phyloP scores from a whole-genome alignment of 2,113 vertebrate genomes.

The Nymphicus hollandicus region DNA sequence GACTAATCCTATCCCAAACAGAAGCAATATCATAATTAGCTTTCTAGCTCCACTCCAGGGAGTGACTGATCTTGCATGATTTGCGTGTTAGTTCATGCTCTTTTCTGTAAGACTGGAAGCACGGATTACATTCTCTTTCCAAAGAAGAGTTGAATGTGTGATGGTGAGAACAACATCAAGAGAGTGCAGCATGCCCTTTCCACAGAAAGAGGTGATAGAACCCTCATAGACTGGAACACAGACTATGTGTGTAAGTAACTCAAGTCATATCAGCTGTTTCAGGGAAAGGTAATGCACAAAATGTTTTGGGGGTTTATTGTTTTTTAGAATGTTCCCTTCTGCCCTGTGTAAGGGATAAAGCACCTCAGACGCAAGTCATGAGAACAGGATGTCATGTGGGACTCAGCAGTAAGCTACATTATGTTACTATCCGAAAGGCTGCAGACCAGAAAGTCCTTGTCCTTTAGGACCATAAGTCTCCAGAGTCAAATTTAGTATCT shows the following conservation, averaged over 20 bases:
- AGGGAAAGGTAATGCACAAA: neutral
- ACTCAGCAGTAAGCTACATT: neutral
- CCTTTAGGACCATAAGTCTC: neutral
- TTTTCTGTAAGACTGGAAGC: neutral
- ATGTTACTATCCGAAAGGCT: neutral
- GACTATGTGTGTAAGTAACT: neutral
- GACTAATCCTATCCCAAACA: neutral
- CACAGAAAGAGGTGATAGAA: neutral
- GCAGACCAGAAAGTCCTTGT: neutral
- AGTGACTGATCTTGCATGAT: neutral
- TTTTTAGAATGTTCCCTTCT: neutral
- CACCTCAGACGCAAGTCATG: neutral
- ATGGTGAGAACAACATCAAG: neutral
- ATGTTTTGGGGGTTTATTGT: rapidly evolving
- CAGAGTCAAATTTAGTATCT: neutral
- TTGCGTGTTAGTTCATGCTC: neutral
- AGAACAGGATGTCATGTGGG: neutral
- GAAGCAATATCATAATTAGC: neutral
- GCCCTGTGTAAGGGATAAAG: neutral
- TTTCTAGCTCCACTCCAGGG: neutral
- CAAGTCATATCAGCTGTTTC: neutral
- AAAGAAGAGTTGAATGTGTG: neutral
- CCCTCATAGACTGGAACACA: neutral
- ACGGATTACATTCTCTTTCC: neutral
- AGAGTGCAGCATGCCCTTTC: neutral